These are phyloP conservation scores for Amiota minor DNA, from an alignment of 2,888 invertebrate species.

Conservation along the genomic window DNA sequence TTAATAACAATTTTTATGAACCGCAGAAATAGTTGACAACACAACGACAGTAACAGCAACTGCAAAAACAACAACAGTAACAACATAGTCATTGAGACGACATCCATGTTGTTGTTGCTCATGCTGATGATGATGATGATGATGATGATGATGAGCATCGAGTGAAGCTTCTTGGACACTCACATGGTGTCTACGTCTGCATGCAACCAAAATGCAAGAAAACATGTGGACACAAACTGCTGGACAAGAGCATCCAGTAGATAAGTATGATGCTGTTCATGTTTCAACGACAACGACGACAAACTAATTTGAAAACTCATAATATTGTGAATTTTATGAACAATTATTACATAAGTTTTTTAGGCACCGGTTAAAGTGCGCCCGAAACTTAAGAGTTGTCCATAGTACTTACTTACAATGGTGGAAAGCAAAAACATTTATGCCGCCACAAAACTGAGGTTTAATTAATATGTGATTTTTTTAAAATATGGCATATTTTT, in stretches of 20 bases:
- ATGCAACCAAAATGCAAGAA: slow-evolving; percentile 44
- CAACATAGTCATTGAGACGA: slow-evolving; percentile 18
- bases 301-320: slow-evolving; percentile 70
- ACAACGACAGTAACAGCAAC: slow-evolving; percentile 55
- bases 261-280: too few relatives aligned
- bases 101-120: slow-evolving; percentile 36
- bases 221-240: slow-evolving; percentile 22
- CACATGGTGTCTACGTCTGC: slow-evolving; percentile 37
- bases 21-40: slow-evolving; percentile 74
- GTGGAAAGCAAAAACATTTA: slow-evolving; percentile 34
- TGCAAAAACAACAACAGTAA: slow-evolving; percentile 33
- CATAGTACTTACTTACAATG: too few relatives aligned
- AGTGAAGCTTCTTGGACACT: not conserved
- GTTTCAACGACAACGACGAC: slow-evolving; percentile 41
- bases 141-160: slow-evolving; percentile 20
- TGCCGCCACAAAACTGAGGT: slow-evolving; percentile 36
- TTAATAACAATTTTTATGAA: slow-evolving; percentile 74
- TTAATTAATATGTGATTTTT: slow-evolving; percentile 71
- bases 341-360: slow-evolving; percentile 73
- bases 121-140: slow-evolving; percentile 37
- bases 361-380: slow-evolving; percentile 51
- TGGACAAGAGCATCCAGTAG: slow-evolving; percentile 38
- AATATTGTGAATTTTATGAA: slow-evolving; percentile 71
- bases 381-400: not conserved
- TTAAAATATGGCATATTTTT: not conserved